Percentiles rank a stretch among this genome's conserved stretches.
These are phyloP conservation scores for Leptestheria dahalacensis DNA, from an alignment of 1,140 invertebrate genomes.

Conservation along the genomic window DNA sequence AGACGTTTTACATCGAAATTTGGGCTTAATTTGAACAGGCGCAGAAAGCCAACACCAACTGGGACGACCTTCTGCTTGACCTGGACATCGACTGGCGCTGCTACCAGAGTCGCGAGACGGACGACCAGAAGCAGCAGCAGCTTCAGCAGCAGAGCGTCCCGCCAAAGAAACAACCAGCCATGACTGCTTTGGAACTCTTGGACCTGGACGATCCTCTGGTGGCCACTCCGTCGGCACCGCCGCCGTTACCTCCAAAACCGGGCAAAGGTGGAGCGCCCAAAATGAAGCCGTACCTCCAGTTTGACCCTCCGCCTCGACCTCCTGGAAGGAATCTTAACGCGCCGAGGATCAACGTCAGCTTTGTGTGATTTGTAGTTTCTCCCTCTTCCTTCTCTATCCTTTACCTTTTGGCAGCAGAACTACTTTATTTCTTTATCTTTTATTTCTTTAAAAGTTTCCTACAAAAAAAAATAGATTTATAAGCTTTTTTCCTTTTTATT, in stretches of 20 bases:
- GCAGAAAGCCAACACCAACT: slow-evolving; percentile 10
- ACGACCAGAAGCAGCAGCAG: slow-evolving; percentile 13
- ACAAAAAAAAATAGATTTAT: too few relatives aligned
- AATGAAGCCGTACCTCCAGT: slow-evolving; percentile 1
- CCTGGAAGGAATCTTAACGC: slow-evolving; percentile 1
- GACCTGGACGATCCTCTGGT: slow-evolving; percentile 15
- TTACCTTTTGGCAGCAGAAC: too few relatives aligned
- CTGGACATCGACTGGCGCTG: slow-evolving; percentile 10
- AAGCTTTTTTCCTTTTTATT: too few relatives aligned
- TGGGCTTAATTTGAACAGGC: neutral
- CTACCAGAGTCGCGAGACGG: slow-evolving; percentile 14
- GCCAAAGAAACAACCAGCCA: slow-evolving; percentile 7
- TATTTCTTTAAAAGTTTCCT: too few relatives aligned
- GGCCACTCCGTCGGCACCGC: slow-evolving; percentile 8
- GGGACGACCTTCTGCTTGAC: slow-evolving; percentile 13
- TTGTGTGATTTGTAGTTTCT: neutral
- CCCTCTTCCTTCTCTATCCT: neutral
- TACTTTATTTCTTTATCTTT: neutral
- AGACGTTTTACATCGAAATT: neutral
- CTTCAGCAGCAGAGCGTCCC: slow-evolving; percentile 5
- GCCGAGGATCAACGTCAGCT: slow-evolving; percentile 12
- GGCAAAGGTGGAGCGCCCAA: neutral
- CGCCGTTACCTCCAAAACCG: slow-evolving; percentile 16
- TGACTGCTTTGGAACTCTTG: slow-evolving; percentile 7
- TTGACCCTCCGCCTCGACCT: neutral